phyloP scores from a whole-genome alignment of 1,140 invertebrate genomes.

The Lepidotrigona ventralis region DNA sequence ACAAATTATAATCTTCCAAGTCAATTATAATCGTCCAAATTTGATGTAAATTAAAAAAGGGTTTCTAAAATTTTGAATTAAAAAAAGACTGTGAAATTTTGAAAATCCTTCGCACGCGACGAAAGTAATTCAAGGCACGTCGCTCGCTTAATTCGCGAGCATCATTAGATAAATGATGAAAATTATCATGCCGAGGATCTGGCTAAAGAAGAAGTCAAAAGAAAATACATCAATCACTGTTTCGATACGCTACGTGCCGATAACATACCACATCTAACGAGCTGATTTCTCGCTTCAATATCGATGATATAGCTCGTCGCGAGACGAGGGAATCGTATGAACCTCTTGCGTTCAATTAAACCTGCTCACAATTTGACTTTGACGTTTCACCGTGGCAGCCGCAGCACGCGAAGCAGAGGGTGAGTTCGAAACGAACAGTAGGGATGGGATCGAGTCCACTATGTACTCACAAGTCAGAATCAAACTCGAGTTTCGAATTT shows the following conservation, averaged over 20 bases:
- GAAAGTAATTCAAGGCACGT: background rate
- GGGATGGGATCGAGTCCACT: no score
- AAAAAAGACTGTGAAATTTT: no score
- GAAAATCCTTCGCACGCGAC: no score
- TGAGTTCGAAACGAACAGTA: no score
- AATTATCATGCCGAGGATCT: background rate
- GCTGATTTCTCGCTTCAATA: background rate
- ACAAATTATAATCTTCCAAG: no score
- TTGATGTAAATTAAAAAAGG: no score
- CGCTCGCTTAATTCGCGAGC: background rate
- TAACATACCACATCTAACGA: background rate
- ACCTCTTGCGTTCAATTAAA: background rate
- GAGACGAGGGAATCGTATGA: background rate
- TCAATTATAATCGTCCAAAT: no score
- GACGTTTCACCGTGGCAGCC: background rate
- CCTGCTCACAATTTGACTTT: background rate
- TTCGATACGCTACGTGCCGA: background rate
- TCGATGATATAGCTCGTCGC: background rate
- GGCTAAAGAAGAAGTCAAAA: background rate
- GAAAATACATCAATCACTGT: background rate
- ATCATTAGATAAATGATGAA: background rate
- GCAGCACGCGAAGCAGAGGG: no score
- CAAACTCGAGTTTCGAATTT: no score
- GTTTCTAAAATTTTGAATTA: no score
- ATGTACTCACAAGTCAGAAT: no score